Percentiles rank a stretch among this genome's conserved stretches.
These are phyloP conservation scores for Benthosema pterotum DNA, from an alignment of 2,797 vertebrate genomes.

Conservation along the genomic window DNA sequence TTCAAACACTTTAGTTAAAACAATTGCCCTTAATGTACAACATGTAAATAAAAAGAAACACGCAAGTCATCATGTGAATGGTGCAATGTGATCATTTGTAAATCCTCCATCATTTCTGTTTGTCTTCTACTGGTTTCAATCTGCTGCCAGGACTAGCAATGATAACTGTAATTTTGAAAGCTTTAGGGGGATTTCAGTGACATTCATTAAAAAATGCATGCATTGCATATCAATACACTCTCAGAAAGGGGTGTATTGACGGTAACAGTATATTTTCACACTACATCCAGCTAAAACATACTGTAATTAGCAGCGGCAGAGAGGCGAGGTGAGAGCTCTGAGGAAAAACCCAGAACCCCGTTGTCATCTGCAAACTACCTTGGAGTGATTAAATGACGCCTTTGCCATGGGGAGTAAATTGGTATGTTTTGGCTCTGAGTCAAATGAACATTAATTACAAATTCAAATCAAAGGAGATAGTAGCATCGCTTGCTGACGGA, in stretches of 20 bases:
- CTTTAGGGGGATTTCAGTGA: neutral
- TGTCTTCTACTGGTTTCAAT: neutral
- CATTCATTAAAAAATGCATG: conserved; percentile 21
- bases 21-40: conserved; percentile 32
- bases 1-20: conserved; percentile 25
- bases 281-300: conserved; percentile 27
- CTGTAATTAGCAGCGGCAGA: conserved; percentile 1
- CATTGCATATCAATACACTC: too few relatives aligned
- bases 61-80: conserved; percentile 25
- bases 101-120: neutral
- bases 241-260: conserved; percentile 17
- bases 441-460: conserved; percentile 45
- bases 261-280: conserved; percentile 30
- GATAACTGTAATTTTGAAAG: neutral
- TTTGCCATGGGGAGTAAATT: conserved; percentile 37
- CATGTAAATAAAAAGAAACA: conserved; percentile 34
- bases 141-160: neutral
- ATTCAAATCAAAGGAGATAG: conserved; percentile 52
- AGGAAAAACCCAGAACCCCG: conserved; percentile 25
- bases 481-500: conserved; percentile 41
- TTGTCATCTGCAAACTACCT: conserved; percentile 35
- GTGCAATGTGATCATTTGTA: conserved; percentile 5
- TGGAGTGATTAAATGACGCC: conserved; percentile 37
- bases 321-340: conserved; percentile 15
- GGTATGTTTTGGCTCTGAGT: conserved; percentile 40